Conservation (phyloP, 2,113 vertebrate genomes). For the Arizona elegans region DNA sequence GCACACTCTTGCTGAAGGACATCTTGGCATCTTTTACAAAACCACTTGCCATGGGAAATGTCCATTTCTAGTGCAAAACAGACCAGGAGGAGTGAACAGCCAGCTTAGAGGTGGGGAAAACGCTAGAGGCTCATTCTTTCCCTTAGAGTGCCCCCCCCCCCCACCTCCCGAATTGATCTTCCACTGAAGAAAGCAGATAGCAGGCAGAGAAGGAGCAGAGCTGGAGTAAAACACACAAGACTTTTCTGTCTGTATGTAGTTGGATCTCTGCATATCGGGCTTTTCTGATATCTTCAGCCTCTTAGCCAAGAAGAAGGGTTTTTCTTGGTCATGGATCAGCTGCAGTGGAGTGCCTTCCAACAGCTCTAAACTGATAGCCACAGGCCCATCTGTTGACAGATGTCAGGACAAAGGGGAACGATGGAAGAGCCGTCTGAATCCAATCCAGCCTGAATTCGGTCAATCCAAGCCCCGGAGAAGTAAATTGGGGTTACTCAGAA, state of each 20-base stretch:
- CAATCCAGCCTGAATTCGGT: neutral
- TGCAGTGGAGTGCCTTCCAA: neutral
- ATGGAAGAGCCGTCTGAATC: neutral
- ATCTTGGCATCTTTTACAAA: too few relatives aligned
- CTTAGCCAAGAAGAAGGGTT: neutral
- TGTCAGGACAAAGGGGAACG: neutral
- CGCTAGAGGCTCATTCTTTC: too few relatives aligned
- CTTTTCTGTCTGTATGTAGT: neutral
- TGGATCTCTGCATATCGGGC: too few relatives aligned
- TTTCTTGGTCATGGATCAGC: neutral
- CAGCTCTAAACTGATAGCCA: neutral
- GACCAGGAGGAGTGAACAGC: neutral
- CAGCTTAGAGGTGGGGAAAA: neutral
- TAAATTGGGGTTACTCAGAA: conserved; percentile 5
- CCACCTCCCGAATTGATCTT: neutral
- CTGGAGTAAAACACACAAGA: neutral
- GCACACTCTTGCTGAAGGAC: too few relatives aligned
- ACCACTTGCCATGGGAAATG: neutral
- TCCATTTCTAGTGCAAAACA: neutral
- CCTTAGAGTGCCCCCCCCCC: neutral
- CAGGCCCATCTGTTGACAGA: neutral
- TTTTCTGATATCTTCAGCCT: neutral
- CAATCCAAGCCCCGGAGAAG: neutral
- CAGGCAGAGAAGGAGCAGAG: neutral
- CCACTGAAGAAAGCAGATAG: neutral